These are phyloP conservation scores for Sceloporus undulatus DNA, from an alignment of 2,113 vertebrate genomes.

Conservation along the genomic window DNA sequence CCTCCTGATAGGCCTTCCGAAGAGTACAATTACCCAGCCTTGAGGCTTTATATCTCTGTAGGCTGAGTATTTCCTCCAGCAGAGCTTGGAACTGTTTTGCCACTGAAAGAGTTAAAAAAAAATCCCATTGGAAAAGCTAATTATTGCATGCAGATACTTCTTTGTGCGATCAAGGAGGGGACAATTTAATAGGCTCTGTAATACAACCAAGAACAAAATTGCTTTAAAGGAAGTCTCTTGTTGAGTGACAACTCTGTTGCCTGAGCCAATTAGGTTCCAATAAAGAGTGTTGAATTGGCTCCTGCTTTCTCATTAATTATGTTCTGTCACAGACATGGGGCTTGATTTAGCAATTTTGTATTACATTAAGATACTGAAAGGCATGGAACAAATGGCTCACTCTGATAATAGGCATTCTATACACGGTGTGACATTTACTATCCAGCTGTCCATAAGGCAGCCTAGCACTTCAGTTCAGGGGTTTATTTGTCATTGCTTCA, in stretches of 20 bases:
- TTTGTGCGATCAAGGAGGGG: constrained; percentile 88
- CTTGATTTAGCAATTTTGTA: constrained; percentile 93
- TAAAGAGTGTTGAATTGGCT: constrained; percentile 89
- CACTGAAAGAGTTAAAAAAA: constrained; percentile 85
- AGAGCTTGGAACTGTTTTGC: constrained; percentile 75
- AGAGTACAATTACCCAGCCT: constrained; percentile 57
- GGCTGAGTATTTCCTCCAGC: constrained; percentile 73
- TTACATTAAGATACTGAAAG: constrained; percentile 89
- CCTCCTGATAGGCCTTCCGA: constrained; percentile 48
- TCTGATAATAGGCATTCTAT: constrained; percentile 91
- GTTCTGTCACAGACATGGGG: constrained; percentile 92
- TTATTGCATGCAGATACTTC: constrained; percentile 89
- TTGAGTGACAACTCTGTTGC: constrained; percentile 92
- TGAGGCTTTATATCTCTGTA: constrained; percentile 62
- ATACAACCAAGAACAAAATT: constrained; percentile 90
- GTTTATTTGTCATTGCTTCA: constrained; percentile 92
- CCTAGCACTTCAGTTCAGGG: constrained; percentile 90
- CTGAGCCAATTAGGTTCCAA: constrained; percentile 91
- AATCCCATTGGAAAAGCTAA: constrained; percentile 89
- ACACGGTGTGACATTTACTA: constrained; percentile 92
- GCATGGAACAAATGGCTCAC: constrained; percentile 89
- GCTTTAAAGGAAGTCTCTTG: constrained; percentile 88
- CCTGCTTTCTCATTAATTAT: constrained; percentile 90
- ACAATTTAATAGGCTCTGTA: constrained; percentile 90
- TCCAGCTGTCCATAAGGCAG: constrained; percentile 91